These are phyloP conservation scores for Euphonia xanthogaster DNA, from an alignment of 2,797 vertebrate species.

Conservation along the genomic window DNA sequence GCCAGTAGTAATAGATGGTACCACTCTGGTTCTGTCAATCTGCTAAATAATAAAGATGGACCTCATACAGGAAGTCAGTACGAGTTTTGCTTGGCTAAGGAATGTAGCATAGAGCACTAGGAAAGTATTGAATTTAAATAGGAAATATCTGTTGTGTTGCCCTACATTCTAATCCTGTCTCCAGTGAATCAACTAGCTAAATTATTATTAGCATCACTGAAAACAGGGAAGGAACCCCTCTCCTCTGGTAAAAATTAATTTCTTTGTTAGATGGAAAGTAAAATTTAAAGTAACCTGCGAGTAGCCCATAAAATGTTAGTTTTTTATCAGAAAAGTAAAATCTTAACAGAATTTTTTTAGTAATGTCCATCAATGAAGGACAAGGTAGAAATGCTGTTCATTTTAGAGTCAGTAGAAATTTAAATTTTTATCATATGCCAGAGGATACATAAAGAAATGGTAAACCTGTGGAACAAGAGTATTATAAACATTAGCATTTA, in stretches of 20 bases:
- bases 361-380: not conserved
- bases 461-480: not conserved
- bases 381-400: not conserved
- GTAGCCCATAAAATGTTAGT: not conserved
- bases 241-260: not conserved
- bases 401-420: not conserved
- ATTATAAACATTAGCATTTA: not conserved
- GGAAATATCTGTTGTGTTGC: not conserved
- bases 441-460: not conserved
- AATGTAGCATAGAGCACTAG: not conserved
- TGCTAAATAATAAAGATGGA: slow-evolving; percentile 40
- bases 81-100: slow-evolving; percentile 44
- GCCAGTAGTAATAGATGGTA: slow-evolving; percentile 55
- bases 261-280: not conserved
- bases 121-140: slow-evolving; percentile 18
- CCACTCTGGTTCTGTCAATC: slow-evolving; percentile 45
- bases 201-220: not conserved
- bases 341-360: not conserved
- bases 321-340: not conserved
- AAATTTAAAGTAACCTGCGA: not conserved
- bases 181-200: not conserved
- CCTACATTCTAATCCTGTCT: not conserved
- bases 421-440: not conserved
- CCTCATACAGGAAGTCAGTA: slow-evolving; percentile 41
- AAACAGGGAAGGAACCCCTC: not conserved